Evolutionary conservation across 2,797 vertebrate species (phyloP).

Genomic region (Lepus townsendii): DNA sequence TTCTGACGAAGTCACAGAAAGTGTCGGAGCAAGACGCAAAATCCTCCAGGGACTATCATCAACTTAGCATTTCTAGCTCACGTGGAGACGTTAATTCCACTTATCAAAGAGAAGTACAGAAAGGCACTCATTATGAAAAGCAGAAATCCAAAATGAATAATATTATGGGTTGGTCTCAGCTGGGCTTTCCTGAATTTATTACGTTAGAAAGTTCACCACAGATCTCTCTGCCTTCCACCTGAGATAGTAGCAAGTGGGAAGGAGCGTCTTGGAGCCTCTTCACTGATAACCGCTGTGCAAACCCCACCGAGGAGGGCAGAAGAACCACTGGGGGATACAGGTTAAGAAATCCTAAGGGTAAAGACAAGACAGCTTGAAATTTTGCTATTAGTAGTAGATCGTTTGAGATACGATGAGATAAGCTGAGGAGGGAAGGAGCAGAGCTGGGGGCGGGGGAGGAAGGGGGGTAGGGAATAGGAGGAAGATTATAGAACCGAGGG

Average conservation of each 20-base stretch:
- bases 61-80: constrained; percentile 54
- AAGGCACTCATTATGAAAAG: constrained; percentile 55
- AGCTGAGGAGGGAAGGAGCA: not conserved
- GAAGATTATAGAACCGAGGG: not conserved
- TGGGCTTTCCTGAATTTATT: constrained; percentile 61
- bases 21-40: constrained; percentile 61
- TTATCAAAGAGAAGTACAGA: constrained; percentile 60
- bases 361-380: not conserved
- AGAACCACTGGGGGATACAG: not conserved
- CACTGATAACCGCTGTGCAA: not conserved
- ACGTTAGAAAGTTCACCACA: constrained; percentile 27
- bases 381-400: not conserved
- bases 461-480: not conserved
- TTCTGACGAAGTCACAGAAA: constrained; percentile 67
- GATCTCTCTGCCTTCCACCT: not conserved
- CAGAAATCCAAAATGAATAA: constrained; percentile 66
- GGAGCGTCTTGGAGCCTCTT: not conserved
- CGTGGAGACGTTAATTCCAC: constrained; percentile 44
- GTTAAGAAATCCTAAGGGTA: not conserved
- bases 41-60: constrained; percentile 44
- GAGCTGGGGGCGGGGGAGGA: not conserved
- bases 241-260: not conserved
- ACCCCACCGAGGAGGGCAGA: not conserved
- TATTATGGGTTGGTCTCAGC: constrained; percentile 41
- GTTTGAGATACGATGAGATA: not conserved